Evolutionary conservation across 2,888 invertebrate species (phyloP).

Genomic region (Mythimna lalbum): DNA sequence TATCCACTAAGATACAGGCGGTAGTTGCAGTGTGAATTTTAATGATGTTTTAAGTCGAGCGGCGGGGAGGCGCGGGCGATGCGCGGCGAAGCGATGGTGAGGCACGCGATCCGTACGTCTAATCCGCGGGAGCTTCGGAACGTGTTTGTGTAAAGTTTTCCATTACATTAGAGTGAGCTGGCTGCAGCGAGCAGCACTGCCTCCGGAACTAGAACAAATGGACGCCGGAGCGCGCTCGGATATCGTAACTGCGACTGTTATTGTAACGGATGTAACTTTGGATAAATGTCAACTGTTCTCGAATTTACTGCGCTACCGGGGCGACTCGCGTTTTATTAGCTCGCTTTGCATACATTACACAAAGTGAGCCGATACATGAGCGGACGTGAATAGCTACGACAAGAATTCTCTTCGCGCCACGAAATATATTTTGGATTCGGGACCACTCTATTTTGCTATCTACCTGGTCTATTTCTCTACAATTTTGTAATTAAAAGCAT

Average conservation of each 20-base stretch:
- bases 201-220: slow-evolving; percentile 87
- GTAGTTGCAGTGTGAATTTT: slow-evolving; percentile 80
- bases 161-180: slow-evolving; percentile 82
- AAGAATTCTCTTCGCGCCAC: slow-evolving; percentile 63
- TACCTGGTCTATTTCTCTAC: slow-evolving; percentile 13
- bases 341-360: slow-evolving; percentile 86
- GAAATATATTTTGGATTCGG: slow-evolving; percentile 52
- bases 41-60: slow-evolving; percentile 77
- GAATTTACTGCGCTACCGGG: slow-evolving; percentile 84
- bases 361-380: slow-evolving; percentile 76
- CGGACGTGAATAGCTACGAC: slow-evolving; percentile 69
- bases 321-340: slow-evolving; percentile 86
- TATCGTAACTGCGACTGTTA: slow-evolving; percentile 88
- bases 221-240: slow-evolving; percentile 80
- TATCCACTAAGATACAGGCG: slow-evolving; percentile 65
- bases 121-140: slow-evolving; percentile 76
- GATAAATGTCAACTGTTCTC: slow-evolving; percentile 89
- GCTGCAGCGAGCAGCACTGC: slow-evolving; percentile 65
- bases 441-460: slow-evolving; percentile 38
- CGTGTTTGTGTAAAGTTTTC: slow-evolving; percentile 86
- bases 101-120: slow-evolving; percentile 70
- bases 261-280: slow-evolving; percentile 89
- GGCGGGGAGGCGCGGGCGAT: slow-evolving; percentile 10
- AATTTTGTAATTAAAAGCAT: slow-evolving; percentile 56
- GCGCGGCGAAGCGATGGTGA: slow-evolving; percentile 43